Percentiles rank a stretch among this genome's conserved stretches.
These are phyloP conservation scores for Netelia melanura DNA, from an alignment of 2,888 invertebrate genomes.

Conservation along the genomic window DNA sequence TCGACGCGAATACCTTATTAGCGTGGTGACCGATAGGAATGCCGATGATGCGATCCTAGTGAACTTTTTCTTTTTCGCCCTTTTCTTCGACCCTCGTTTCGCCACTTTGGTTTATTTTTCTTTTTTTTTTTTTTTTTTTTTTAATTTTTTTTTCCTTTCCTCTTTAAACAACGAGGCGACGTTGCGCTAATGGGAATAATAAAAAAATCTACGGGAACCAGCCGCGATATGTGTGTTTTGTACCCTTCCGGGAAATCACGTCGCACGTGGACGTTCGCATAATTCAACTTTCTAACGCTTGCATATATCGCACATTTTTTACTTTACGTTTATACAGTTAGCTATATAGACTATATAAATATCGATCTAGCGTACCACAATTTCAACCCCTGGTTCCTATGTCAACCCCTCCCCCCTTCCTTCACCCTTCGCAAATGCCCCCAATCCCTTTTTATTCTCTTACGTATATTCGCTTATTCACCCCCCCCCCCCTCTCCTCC, in stretches of 20 bases:
- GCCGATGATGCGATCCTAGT: conserved; percentile 54
- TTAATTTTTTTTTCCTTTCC: not conserved
- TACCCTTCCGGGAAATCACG: conserved; percentile 54
- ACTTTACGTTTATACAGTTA: conserved; percentile 2
- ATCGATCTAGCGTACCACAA: conserved; percentile 58
- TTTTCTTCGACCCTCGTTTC: not conserved
- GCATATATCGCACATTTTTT: not conserved
- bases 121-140: not conserved
- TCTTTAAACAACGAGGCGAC: conserved; percentile 9
- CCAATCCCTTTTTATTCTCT: conserved; percentile 46
- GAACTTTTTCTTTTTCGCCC: conserved; percentile 17
- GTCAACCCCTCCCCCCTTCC: conserved; percentile 14
- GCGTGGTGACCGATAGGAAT: conserved; percentile 65
- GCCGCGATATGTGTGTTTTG: conserved; percentile 43
- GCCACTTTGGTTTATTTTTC: too few species aligned
- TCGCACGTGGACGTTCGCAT: conserved; percentile 36
- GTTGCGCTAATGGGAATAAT: not conserved
- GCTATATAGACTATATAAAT: conserved; percentile 12
- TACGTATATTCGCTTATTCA: conserved; percentile 56
- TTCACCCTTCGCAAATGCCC: not conserved
- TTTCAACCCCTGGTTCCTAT: conserved; percentile 35
- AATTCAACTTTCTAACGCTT: conserved; percentile 44
- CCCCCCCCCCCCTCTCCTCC: not conserved
- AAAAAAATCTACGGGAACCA: conserved; percentile 34
- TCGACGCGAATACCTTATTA: conserved; percentile 65